phyloP scores from a whole-genome alignment of 1,140 invertebrate genomes.

The Battus philenor region DNA sequence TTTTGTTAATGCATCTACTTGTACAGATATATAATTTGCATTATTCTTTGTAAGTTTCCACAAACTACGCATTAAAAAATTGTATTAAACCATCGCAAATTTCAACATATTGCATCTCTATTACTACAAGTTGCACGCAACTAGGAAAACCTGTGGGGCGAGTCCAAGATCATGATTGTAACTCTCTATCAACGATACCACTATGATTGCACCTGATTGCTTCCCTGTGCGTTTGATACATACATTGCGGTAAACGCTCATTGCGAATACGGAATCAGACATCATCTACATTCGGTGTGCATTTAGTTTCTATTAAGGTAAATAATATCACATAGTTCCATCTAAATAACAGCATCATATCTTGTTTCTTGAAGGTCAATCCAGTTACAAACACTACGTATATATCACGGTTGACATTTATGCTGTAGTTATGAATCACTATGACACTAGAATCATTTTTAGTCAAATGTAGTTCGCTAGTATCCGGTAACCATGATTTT shows the following conservation, averaged over 20 bases:
- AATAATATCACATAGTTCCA: constrained; percentile 4
- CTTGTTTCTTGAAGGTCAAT: constrained; percentile 3
- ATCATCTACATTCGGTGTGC: constrained; percentile 23
- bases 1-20: too few species aligned
- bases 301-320: constrained; percentile 24
- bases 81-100: too few species aligned
- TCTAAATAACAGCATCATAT: not conserved
- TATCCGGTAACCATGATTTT: too few species aligned
- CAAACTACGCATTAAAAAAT: too few species aligned
- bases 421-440: too few species aligned
- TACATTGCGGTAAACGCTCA: constrained; percentile 32
- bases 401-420: constrained; percentile 1
- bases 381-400: constrained; percentile 3
- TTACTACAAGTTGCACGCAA: constrained; percentile 9
- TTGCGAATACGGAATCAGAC: constrained; percentile 14
- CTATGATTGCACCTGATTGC: constrained; percentile 29
- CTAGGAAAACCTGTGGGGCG: constrained; percentile 33
- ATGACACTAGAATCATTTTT: too few species aligned
- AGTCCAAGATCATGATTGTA: constrained; percentile 22
- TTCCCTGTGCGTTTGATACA: constrained; percentile 21
- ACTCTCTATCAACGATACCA: constrained; percentile 24
- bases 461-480: too few species aligned
- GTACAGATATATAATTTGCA: too few species aligned
- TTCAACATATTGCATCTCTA: not conserved
- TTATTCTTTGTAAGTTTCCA: too few species aligned